phyloP scores from a whole-genome alignment of 2,888 invertebrate genomes.

The Esperia sulphurella region DNA sequence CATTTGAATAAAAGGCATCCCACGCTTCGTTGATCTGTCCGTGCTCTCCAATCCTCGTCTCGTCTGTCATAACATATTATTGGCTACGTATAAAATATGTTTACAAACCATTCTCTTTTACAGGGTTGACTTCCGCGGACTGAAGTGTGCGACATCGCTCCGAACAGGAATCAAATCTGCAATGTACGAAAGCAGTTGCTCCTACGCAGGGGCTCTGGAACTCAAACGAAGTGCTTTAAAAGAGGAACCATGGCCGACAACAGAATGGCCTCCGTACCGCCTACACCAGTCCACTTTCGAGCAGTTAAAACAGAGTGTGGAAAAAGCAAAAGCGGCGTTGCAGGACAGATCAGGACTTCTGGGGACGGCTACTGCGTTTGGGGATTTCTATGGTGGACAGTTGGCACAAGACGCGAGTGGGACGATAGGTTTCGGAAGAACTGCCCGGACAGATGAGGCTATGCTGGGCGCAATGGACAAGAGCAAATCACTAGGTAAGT shows the following conservation, averaged over 20 bases:
- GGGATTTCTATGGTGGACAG: constrained; percentile 81
- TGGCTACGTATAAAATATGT: not conserved
- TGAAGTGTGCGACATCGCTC: constrained; percentile 68
- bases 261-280: constrained; percentile 88
- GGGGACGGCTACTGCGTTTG: constrained; percentile 86
- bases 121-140: constrained; percentile 64
- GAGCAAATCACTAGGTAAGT: constrained; percentile 64
- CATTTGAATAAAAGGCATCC: too few relatives aligned
- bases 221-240: constrained; percentile 83
- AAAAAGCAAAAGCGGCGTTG: constrained; percentile 92
- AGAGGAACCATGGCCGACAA: constrained; percentile 79
- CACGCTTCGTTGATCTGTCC: too few relatives aligned
- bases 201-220: constrained; percentile 91
- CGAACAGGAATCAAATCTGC: constrained; percentile 67
- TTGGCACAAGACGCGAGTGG: constrained; percentile 59
- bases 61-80: too few relatives aligned
- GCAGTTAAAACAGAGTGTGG: constrained; percentile 93
- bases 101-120: constrained; percentile 6
- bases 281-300: constrained; percentile 93
- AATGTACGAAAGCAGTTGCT: constrained; percentile 97
- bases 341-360: constrained; percentile 85
- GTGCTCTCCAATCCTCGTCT: too few relatives aligned
- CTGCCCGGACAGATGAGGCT: constrained; percentile 58
- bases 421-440: constrained; percentile 58
- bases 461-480: constrained; percentile 70